A percentile compares a stretch with the other conserved stretches of the same genome.
These are phyloP conservation scores for Solea senegalensis DNA, from an alignment of 2,113 vertebrate species.

Conservation along the genomic window DNA sequence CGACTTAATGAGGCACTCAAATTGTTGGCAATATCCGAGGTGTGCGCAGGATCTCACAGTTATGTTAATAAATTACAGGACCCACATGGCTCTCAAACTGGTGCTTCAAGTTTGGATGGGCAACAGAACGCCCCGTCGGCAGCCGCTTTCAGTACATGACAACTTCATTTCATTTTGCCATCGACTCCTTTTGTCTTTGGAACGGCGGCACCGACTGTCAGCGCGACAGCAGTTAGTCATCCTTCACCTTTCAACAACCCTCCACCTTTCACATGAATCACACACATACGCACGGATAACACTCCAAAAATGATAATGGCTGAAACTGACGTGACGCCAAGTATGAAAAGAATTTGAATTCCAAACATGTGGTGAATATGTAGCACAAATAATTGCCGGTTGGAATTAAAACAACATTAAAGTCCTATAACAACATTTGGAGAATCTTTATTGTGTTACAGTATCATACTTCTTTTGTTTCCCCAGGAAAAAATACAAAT, in stretches of 20 bases:
- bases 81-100: neutral
- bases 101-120: neutral
- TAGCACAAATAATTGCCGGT: too few relatives aligned
- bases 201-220: neutral
- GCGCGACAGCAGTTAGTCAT: neutral
- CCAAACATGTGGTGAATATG: too few relatives aligned
- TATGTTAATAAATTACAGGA: neutral
- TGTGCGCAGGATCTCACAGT: too few relatives aligned
- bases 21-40: neutral
- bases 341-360: constrained; percentile 8
- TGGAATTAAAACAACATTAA: too few relatives aligned
- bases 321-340: neutral
- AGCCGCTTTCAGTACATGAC: neutral
- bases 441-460: too few relatives aligned
- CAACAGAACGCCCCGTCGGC: neutral
- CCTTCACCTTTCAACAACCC: neutral
- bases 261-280: neutral
- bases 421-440: too few relatives aligned
- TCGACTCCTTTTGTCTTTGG: neutral
- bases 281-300: neutral
- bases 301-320: neutral
- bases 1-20: constrained; percentile 1
- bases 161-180: neutral
- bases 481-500: too few relatives aligned
- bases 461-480: too few relatives aligned